Evolutionary conservation across 1,140 invertebrate genomes (phyloP), one percentile per base, ranked within the genome.

Genomic region (Phthorimaea operculella): DNA sequence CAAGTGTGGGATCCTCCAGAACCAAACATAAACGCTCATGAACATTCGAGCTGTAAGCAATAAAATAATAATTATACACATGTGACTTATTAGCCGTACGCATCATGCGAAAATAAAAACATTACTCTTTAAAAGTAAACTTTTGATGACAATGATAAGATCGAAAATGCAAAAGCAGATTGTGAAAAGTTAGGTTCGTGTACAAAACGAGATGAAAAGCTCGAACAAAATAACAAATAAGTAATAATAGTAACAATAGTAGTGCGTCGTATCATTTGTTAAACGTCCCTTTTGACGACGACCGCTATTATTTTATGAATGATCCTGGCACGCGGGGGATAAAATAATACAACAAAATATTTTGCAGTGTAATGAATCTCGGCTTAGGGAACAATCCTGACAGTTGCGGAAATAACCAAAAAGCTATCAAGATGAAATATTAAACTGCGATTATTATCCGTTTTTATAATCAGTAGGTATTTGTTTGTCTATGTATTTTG

Each of bases 41-140:
- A 72, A 74, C 74, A 74, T 75, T 74, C 73, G 62, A 64, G 72
- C 63, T 59, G 64, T 55, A 60, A 51, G 66, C 75, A 79, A 79
- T 81, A 81, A 81, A 81, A 83, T 76, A 79, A 79, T 80, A 81
- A 83, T 83, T 81, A 79, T 79, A 81, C 73, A 68, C 76, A 76
- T 76, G 75, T 74, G 78, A 81, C 76, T 79, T 83, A 79, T 83
- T 83, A 81, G 72, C 70, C 66, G 52, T 72, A 74, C 68, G 65
- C 61, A 68, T 58, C 52, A 63, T 64, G 63, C 52, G 56, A 62
- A 61, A 62, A 60, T 64, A 63, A 64, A 28, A 68, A 60, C 48
- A 57, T 28, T 28, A 28, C 17, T 28, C 11, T 33, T 50, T 5
- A 1, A 28, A 47, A 50, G 11, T 47, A 10, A 28, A 50, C 48